Percentiles rank a stretch among this genome's conserved stretches.
phyloP scores from a whole-genome alignment of 2,888 invertebrate species.

The Lepidochitona cinerea region DNA sequence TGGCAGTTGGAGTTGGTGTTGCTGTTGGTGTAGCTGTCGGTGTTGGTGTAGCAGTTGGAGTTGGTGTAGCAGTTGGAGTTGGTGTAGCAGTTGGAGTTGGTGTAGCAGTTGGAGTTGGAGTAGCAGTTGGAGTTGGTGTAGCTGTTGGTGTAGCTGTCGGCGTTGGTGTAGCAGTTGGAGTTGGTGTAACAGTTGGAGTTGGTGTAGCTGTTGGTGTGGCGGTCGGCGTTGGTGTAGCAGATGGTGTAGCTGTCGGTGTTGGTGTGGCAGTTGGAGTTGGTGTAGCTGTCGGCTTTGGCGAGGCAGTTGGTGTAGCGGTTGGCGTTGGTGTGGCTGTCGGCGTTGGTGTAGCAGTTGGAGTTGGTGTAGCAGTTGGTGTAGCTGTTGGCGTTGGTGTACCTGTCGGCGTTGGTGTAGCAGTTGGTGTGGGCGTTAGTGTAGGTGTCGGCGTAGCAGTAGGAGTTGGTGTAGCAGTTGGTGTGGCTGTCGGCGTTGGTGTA shows the following conservation, averaged over 20 bases:
- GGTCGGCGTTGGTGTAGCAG: not conserved
- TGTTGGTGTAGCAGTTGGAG: not conserved
- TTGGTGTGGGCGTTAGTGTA: not conserved
- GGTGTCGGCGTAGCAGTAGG: not conserved
- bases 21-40: not conserved
- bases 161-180: not conserved
- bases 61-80: not conserved
- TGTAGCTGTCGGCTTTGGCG: not conserved
- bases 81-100: not conserved
- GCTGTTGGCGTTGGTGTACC: not conserved
- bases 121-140: not conserved
- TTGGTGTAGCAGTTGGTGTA: not conserved
- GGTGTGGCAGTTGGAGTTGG: not conserved
- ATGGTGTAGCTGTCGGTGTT: not conserved
- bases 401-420: not conserved
- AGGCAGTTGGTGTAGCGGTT: not conserved
- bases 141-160: not conserved
- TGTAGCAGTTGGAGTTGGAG: not conserved
- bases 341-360: not conserved
- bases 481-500: not conserved
- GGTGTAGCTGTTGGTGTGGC: not conserved
- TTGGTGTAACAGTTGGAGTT: not conserved
- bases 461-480: not conserved
- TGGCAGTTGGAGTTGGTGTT: not conserved
- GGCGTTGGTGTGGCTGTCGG: not conserved